A percentile compares a stretch with the other conserved stretches of the same genome.
Evolutionary conservation across 2,888 invertebrate genomes (phyloP).

Genomic region (Glyphotaelius pellucidus): DNA sequence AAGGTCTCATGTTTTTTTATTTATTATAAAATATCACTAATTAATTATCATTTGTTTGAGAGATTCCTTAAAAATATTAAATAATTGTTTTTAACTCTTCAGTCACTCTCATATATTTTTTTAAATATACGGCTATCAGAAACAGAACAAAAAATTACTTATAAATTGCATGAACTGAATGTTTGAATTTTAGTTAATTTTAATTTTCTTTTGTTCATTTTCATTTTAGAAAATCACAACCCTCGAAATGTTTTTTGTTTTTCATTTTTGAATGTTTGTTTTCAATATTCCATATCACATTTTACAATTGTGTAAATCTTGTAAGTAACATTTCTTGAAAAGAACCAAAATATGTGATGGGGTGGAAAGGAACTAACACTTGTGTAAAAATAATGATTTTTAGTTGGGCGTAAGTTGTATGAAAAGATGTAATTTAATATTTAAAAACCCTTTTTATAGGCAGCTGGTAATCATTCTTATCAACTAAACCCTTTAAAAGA

Average conservation of each 20-base stretch:
- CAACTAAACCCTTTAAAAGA: not conserved
- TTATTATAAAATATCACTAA: constrained; percentile 1
- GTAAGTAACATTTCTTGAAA: constrained; percentile 19
- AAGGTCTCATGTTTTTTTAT: constrained; percentile 12
- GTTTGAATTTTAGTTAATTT: not conserved
- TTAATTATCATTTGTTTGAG: constrained; percentile 45
- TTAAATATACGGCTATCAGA: not conserved
- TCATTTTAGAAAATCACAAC: not conserved
- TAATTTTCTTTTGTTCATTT: not conserved
- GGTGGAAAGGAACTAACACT: constrained; percentile 34
- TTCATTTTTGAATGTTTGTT: not conserved
- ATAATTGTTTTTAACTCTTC: not conserved
- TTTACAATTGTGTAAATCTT: constrained; percentile 5
- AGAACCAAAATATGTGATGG: constrained; percentile 34
- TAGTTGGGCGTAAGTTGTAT: constrained; percentile 22
- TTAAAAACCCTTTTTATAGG: not conserved
- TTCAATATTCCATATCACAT: constrained; percentile 10
- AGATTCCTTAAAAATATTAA: constrained; percentile 39
- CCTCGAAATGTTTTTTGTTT: not conserved
- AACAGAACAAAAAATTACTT: not conserved
- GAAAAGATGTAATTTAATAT: constrained; percentile 16
- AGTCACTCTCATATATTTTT: not conserved
- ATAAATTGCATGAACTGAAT: not conserved
- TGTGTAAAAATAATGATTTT: constrained; percentile 6
- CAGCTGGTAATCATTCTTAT: not conserved